Evolutionary conservation across 2,888 invertebrate genomes (phyloP), one percentile per base, ranked within the genome.

Genomic region (Drosophila hawaiiensis): DNA sequence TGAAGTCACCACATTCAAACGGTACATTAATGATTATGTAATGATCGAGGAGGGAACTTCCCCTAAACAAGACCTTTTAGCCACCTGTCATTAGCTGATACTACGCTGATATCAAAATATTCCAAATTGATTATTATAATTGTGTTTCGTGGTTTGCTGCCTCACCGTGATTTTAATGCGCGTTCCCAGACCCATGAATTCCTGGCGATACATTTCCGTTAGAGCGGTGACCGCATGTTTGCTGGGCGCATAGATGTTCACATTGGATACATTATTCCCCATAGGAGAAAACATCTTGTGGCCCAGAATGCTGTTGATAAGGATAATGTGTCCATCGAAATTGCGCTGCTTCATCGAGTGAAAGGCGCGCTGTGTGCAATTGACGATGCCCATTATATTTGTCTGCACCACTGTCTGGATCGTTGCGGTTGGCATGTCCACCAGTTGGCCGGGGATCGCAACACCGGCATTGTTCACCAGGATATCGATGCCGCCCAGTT

Each of bases 401-500:
- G 93, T 93, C 73, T 95, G 94, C 1, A 95, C 80, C 0, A 93
- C 87, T 47, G 92, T 80, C 47, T 88, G 81, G 1, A 90, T 43
- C 0, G 58, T 37, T 0, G 75, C 33, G 2, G 80, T 50, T 4
- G 83, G 76, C 86, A 89, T 86, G 25, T 82, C 84, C 22, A 79
- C 73, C 33, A 92, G 60, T 16, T 78, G 76, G 1, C 93, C 92
- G 0, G 49, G 1, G 10, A 69, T 76, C 28, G 84, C 14, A 1
- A 94, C 84, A 3, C 94, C 95, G 4, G 95, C 95, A 83, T 95
- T 95, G 84, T 95, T 95, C 3, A 96, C 90, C 65, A 95, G 92
- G 6, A 96, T 93, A 83, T 95, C 94, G 33, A 95, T 93, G 12
- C 94, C 94, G 0, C 95, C 95, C 4, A 94, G 81, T 3, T 93